Percentiles rank a stretch among this genome's conserved stretches.
Conservation (phyloP, 2,888 invertebrate genomes). For the Tetranychus truncatus region DNA sequence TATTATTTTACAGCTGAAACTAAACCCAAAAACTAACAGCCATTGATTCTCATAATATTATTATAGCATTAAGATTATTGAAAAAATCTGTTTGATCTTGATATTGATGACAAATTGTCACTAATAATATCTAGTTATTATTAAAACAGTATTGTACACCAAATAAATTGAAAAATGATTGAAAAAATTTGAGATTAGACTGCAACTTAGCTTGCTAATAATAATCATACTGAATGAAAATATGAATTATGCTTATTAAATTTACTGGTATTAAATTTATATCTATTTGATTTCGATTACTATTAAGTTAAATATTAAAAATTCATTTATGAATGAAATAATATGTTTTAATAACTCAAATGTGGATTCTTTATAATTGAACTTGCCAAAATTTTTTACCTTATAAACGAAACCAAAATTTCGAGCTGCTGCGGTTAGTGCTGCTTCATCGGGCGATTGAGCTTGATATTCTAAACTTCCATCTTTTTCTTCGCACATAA, state of each 20-base stretch:
- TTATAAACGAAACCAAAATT: conserved; percentile 98
- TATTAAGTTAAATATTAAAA: neutral
- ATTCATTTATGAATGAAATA: neutral
- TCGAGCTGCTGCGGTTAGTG: conserved; percentile 86
- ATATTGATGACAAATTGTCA: too few relatives aligned
- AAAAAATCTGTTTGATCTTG: too few relatives aligned
- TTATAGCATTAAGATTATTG: too few relatives aligned
- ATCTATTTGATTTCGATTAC: neutral
- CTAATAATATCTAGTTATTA: too few relatives aligned
- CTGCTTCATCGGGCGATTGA: conserved; percentile 94
- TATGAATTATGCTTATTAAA: neutral
- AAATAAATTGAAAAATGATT: too few relatives aligned
- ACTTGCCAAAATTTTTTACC: conserved; percentile 41
- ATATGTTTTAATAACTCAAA: neutral
- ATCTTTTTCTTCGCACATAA: conserved; percentile 83
- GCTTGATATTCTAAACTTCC: conserved; percentile 65
- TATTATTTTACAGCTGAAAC: too few relatives aligned
- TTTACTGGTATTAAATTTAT: too few relatives aligned
- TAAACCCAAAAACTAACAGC: too few relatives aligned
- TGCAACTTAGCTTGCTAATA: neutral
- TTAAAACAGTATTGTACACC: too few relatives aligned
- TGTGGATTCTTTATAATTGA: neutral
- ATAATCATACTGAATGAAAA: neutral
- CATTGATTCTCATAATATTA: too few relatives aligned
- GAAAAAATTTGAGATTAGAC: too few relatives aligned